Base-by-base conservation (phyloP, 2,113 vertebrate genomes). In the Cettia cetti region DNA sequence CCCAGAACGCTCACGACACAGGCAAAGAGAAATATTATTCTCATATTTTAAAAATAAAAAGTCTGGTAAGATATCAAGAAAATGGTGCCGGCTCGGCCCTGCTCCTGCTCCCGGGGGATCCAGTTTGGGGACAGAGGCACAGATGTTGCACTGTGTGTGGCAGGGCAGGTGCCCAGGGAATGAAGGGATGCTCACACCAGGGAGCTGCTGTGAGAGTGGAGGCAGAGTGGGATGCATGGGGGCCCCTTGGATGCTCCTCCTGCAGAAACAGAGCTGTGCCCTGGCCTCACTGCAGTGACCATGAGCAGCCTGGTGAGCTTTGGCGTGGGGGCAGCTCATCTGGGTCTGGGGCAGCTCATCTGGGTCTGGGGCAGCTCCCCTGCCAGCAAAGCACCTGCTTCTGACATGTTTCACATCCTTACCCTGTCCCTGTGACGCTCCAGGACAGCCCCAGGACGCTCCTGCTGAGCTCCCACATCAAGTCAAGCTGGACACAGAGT, bases 21-120 rank as follows among this genome's bases (percentile, higher is more conserved):
- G 76, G 82, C 88, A 75, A 94, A 96, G 77, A 89, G 80, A 95
- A 96, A 97, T 94, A 96, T 96, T 96, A 86, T 96, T 95, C 92
- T 89, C 82, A 40, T 5, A 0, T 86, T 92, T 80, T 21, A 59
- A 92, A 94, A 96, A 94, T 88, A 94, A 79, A 35, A 70, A 45
- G 27, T 31, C 53, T 86, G 82, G 93, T 94, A 96, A 88, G 87
- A 27, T 74, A 78, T 10, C 31, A 15, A 64, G 45, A 77, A 66
- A 61, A 17, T 0, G 5, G n/a, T 45, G 87, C 26, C 0, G 2
- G 33, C 40, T 63, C 13, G 52, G 39, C 45, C n/a, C 37, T 57
- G 24, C 37, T 79, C 20, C 42, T 2, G 4, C 35, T 81, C 28
- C 42, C 0, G 0, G 42, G 37, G 28, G 59, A 53, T 27, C 15